Percentiles rank a stretch among this genome's conserved stretches.
Evolutionary conservation across 2,888 invertebrate species (phyloP).

Genomic region (Neuroscelio doddi): DNA sequence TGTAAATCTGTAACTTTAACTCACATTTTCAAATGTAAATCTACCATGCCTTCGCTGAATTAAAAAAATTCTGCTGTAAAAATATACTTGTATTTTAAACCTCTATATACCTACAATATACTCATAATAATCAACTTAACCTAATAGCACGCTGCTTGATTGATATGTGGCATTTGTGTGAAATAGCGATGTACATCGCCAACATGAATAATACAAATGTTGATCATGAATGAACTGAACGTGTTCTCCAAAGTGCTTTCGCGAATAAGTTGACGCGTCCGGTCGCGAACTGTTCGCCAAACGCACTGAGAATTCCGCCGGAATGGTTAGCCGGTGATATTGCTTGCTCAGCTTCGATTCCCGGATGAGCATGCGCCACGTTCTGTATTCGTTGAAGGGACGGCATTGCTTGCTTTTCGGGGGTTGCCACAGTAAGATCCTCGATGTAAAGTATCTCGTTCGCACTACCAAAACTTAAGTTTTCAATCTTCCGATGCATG

Average conservation of each 20-base stretch:
- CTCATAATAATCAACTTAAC: too few species aligned
- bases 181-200: conserved; percentile 1
- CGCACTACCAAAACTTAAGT: conserved; percentile 33
- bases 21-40: not conserved
- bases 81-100: conserved; percentile 5
- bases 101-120: not conserved
- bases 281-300: conserved; percentile 71
- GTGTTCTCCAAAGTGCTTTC: conserved; percentile 21
- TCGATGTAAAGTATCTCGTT: conserved; percentile 40
- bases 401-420: conserved; percentile 41
- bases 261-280: conserved; percentile 61
- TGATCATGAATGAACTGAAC: conserved; percentile 11
- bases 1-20: not conserved
- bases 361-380: conserved; percentile 70
- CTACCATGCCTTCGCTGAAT: not conserved
- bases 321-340: conserved; percentile 68
- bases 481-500: conserved; percentile 36
- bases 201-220: conserved; percentile 6
- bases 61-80: conserved; percentile 13
- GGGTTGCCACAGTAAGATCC: conserved; percentile 43
- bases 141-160: not conserved
- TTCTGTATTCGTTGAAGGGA: conserved; percentile 53
- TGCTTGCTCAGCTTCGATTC: conserved; percentile 59
- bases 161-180: conserved; percentile 15
- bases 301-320: conserved; percentile 68